phyloP scores from a whole-genome alignment of 2,113 vertebrate genomes.

The Nanger granti region DNA sequence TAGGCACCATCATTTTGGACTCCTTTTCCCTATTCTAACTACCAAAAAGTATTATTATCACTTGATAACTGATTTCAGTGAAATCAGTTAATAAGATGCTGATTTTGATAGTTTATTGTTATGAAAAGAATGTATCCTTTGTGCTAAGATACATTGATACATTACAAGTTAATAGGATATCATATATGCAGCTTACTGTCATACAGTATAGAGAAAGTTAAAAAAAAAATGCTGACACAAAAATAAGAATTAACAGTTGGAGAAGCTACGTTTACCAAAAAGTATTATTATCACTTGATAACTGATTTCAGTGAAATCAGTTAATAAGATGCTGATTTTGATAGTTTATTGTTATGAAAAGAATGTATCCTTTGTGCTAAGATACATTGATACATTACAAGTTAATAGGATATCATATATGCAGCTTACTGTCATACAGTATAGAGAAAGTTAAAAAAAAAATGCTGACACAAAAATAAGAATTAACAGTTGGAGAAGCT shows the following conservation, averaged over 20 bases:
- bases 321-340: neutral
- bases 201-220: neutral
- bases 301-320: neutral
- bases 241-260: neutral
- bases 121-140: neutral
- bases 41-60: neutral
- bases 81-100: neutral
- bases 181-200: neutral
- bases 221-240: neutral
- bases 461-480: neutral
- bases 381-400: neutral
- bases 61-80: neutral
- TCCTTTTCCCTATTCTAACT: neutral
- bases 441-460: neutral
- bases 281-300: neutral
- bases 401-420: neutral
- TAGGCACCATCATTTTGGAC: neutral
- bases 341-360: neutral
- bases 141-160: neutral
- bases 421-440: neutral
- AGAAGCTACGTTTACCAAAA: neutral
- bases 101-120: neutral
- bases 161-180: neutral
- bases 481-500: neutral
- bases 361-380: neutral